Evolutionary conservation across 2,797 vertebrate species (phyloP), one percentile per base, ranked within the genome.

Genomic region (Cygnus olor): DNA sequence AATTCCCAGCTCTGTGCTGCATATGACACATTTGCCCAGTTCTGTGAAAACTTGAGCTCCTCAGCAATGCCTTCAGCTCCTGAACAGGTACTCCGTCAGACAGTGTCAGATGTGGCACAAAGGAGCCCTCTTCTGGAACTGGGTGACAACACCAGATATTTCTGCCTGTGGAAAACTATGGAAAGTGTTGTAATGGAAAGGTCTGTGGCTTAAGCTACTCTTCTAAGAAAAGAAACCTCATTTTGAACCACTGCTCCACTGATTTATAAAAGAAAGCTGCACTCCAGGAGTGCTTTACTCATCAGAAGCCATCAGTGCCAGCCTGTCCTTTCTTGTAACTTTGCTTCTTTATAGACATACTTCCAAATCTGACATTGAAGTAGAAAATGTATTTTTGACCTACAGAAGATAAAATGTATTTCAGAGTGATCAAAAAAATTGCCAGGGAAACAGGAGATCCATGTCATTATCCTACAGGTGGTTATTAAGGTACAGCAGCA

Each of bases 21-120:
- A 7, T 42, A 51, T 36, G 9, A 24, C 4, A 21, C 9, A 10
- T 5, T 45, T 34, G 11, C 36, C 5, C 27, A 27, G 15, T 32
- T 81, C 42, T 57, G 40, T 63, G 53, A 11, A 42, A 54, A 27
- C 57, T 36, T 2, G 7, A 88, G 42, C 38, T 66, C 21, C 58
- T 70, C 49, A 65, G 38, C 47, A 28, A 25, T 10, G 47, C 61
- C n/a, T 57, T 65, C 32, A 17, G 22, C n/a, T 86, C 27, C 34
- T 28, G 16, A 78, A 36, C n/a, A 84, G 36, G 22, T 58, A 56
- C 60, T 72, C 34, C 24, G 10, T 0, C 4, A 21, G 38, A 28
- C 7, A 22, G 8, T 25, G 13, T 6, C 2, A n/a, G 24, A 58
- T 4, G 3, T 0, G 3, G 44, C 17, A 38, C 42, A 25, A 68